Evolutionary conservation across 1,140 invertebrate genomes (phyloP), one percentile per base, ranked within the genome.

Genomic region (Drosophila baimaii): DNA sequence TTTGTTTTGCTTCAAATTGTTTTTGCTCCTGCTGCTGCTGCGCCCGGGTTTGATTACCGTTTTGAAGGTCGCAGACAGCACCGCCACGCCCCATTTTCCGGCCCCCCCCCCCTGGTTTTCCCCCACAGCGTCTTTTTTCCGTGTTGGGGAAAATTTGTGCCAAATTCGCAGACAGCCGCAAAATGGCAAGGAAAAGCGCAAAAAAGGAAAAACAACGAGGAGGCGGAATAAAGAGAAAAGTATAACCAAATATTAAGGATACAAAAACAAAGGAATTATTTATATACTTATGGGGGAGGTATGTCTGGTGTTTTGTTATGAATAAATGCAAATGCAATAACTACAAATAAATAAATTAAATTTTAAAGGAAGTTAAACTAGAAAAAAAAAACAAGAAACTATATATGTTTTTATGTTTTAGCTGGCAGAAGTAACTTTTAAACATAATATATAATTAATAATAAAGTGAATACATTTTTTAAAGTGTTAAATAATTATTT

Each of bases 61-160:
- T 70, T 57, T 77, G 81, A 84, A 84, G 81, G 81, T 84, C 81
- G 81, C 81, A 84, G 81, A 84, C 81, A 80, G 59, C 56, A 46
- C 46, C 19, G 35, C 55, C 35, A 37, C 58, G 27, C 52, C 46
- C 31, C 54, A 44, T 41, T 58, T 29, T 13, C 27, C 33, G 31
- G 15, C 19, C 23, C 31, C 1, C 10, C 25, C 6, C 23, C 5
- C 6, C 25, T n/a, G n/a, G 44, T 15, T 25, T 7, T 31, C 43
- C 9, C 25, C 31, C 57, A n/a, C n/a, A n/a, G 5, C 15, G 25
- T 25, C 13, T 21, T 15, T 31, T 15, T 33, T 43, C 54, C 43
- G 51, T 31, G 31, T 35, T 17, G 46, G 46, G 47, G 41, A 77
- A 77, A 77, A 77, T 76, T 77, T 76, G 72, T 68, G 72, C 72